A percentile compares a stretch with the other conserved stretches of the same genome.
phyloP scores from a whole-genome alignment of 2,113 vertebrate species.

The Uria lomvia region DNA sequence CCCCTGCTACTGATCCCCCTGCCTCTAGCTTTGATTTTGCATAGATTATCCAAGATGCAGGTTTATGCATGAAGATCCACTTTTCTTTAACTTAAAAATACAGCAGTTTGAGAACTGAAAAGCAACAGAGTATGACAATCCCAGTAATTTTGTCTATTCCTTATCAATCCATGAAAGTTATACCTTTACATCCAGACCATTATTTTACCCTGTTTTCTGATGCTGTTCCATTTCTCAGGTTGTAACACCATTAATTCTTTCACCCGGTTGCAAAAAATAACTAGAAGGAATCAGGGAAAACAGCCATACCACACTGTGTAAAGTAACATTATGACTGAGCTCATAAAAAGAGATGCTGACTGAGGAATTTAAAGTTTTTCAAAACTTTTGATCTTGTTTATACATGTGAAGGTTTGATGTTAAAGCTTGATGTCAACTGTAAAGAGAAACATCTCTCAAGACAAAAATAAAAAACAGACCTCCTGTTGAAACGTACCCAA shows the following conservation, averaged over 20 bases:
- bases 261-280: background rate
- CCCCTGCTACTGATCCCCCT: background rate
- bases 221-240: background rate
- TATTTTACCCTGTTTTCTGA: background rate
- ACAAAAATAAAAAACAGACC: background rate
- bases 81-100: background rate
- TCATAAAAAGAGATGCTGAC: conserved; percentile 41
- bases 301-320: background rate
- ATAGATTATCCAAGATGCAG: background rate
- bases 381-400: conserved; percentile 63
- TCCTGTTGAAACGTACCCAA: conserved; percentile 1
- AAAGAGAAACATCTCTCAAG: conserved; percentile 17
- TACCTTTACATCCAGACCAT: background rate
- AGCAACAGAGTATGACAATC: background rate
- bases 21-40: background rate
- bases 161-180: background rate
- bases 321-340: conserved; percentile 8
- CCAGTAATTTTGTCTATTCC: background rate
- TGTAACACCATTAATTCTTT: background rate
- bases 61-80: background rate
- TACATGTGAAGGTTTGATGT: conserved; percentile 40
- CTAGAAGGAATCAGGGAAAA: background rate
- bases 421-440: conserved; percentile 18
- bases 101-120: background rate
- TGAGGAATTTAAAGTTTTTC: conserved; percentile 54